Percentiles rank a stretch among this genome's conserved stretches.
These are phyloP conservation scores for Monodelphis domestica DNA, from an alignment of 2,797 vertebrate species.

Conservation along the genomic window DNA sequence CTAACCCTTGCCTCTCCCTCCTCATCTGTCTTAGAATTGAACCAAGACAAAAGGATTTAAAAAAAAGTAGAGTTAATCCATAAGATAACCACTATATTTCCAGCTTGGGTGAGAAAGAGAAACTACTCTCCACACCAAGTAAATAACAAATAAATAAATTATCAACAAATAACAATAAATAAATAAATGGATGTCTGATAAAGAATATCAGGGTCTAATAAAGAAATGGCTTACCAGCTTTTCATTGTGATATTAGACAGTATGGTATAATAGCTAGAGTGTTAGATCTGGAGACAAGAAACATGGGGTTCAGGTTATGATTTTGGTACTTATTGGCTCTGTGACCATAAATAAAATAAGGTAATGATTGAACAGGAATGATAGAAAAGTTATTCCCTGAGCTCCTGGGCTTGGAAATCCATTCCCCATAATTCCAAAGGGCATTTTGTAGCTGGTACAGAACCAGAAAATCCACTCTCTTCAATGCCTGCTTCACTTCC, in stretches of 20 bases:
- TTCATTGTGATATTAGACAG: background rate
- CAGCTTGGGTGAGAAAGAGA: background rate
- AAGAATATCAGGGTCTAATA: background rate
- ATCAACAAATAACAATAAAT: too few relatives aligned
- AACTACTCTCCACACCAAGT: background rate
- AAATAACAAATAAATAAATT: background rate
- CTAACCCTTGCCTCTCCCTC: too few relatives aligned
- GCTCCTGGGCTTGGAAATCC: background rate
- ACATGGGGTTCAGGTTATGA: background rate
- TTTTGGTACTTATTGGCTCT: background rate
- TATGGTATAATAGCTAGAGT: background rate
- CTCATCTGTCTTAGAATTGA: too few relatives aligned
- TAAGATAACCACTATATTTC: background rate
- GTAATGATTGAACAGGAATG: background rate
- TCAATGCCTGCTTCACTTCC: too few relatives aligned
- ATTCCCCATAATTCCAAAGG: background rate
- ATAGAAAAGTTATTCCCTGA: background rate
- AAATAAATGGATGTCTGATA: background rate
- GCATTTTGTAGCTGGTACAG: background rate
- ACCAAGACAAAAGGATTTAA: too few relatives aligned
- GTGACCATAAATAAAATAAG: background rate
- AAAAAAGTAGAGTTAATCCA: background rate
- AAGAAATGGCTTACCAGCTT: background rate
- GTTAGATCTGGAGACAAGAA: background rate
- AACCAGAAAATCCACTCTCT: background rate